Percentiles rank a stretch among this genome's conserved stretches.
Evolutionary conservation across 2,113 vertebrate species (phyloP).

Genomic region (Oncorhynchus tshawytscha): DNA sequence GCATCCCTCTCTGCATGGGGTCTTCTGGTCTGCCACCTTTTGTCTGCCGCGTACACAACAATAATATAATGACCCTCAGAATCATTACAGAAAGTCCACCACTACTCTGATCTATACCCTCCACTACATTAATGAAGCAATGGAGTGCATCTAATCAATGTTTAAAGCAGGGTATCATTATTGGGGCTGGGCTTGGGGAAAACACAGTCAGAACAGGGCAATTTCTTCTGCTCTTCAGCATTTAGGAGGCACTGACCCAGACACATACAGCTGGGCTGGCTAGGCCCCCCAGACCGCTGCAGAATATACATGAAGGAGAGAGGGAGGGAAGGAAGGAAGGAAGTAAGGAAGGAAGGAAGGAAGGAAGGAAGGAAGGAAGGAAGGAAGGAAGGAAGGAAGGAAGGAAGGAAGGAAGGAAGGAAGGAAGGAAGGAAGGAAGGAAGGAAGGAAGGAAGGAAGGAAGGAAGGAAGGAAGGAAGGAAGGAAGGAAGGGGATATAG

Average conservation of each 20-base stretch:
- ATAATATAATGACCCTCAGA: constrained; percentile 33
- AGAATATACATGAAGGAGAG: constrained; percentile 67
- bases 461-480: neutral
- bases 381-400: too few species aligned
- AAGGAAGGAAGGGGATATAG: neutral
- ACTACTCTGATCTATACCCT: constrained; percentile 18
- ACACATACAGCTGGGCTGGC: constrained; percentile 5
- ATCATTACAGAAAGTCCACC: constrained; percentile 13
- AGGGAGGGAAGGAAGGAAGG: neutral
- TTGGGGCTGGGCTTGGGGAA: constrained; percentile 34
- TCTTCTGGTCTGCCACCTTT: constrained; percentile 7
- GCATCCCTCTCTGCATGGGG: constrained; percentile 14
- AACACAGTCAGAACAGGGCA: constrained; percentile 21
- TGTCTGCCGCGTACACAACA: neutral
- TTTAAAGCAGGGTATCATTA: constrained; percentile 42
- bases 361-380: neutral
- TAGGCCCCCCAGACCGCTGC: constrained; percentile 24
- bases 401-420: too few species aligned
- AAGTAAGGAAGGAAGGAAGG: too few species aligned
- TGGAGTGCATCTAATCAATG: constrained; percentile 47
- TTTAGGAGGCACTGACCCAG: constrained; percentile 51
- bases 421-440: too few species aligned
- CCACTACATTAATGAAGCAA: constrained; percentile 44
- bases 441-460: too few species aligned
- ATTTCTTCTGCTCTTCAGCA: constrained; percentile 16